Conservation (phyloP, 2,113 vertebrate genomes). For the Galeopterus variegatus region DNA sequence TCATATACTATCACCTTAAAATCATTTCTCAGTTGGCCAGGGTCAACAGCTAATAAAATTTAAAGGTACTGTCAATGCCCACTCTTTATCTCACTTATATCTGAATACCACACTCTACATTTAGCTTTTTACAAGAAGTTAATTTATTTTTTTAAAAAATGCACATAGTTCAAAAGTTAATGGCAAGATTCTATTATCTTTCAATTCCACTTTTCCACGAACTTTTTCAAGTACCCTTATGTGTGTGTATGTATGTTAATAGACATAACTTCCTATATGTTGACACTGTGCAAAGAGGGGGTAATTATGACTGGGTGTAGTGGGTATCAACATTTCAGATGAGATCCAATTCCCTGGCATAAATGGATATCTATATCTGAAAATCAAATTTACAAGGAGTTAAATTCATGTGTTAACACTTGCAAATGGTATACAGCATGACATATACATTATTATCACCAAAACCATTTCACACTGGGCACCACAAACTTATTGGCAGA, state of each 20-base stretch:
- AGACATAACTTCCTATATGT: constrained; percentile 15
- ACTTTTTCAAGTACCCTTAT: too few species aligned
- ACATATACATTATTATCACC: neutral
- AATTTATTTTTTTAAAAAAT: neutral
- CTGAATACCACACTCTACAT: constrained; percentile 19
- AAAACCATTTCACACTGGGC: constrained; percentile 8
- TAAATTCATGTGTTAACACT: constrained; percentile 43
- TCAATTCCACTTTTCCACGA: too few species aligned
- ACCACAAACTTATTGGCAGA: constrained; percentile 18
- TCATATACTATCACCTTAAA: constrained; percentile 47
- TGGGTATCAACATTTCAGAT: constrained; percentile 29
- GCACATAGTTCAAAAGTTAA: too few species aligned
- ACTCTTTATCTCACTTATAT: constrained; percentile 25
- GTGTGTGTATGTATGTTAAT: too few species aligned
- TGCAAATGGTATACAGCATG: neutral
- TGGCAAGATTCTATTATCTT: too few species aligned
- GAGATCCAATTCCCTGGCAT: neutral
- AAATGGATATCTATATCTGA: neutral
- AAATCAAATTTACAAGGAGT: constrained; percentile 64
- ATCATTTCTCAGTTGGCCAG: constrained; percentile 9
- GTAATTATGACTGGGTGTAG: constrained; percentile 27
- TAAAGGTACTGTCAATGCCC: neutral
- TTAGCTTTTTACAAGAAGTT: constrained; percentile 18
- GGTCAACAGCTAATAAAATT: constrained; percentile 7
- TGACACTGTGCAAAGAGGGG: constrained; percentile 15